Base-by-base conservation (phyloP, 2,888 invertebrate species). In the Cheilosia vulpina region DNA sequence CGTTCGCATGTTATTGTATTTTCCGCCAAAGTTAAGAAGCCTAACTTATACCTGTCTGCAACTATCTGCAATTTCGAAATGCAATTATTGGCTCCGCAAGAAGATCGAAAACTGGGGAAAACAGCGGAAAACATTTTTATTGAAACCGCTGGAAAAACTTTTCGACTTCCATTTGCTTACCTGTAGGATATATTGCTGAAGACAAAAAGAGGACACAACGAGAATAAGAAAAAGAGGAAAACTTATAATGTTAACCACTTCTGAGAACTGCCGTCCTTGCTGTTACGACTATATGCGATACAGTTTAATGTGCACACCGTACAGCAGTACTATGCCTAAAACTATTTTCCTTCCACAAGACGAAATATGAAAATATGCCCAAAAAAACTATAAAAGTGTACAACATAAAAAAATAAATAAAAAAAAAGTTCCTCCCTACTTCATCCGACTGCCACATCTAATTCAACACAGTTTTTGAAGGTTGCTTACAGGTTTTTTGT, bases 211-310 rank as follows among this genome's bases (percentile, higher is more conserved):
- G 17, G 15, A 13, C 27, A 43, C 7, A 50, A 57, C 19, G 17
- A 7, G 31, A 69, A 24, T 24, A 24, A 82, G 11, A 43, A 31
- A 50, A 34, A 24, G 2, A 52, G 17, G 50, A 52, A 73, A 80
- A 66, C 60, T 75, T 69, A 50, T 69, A 58, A 71, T 71, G 71
- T 31, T 71, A 71, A 72, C 82, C 82, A 78, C 82, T 76, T 60
- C 43, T 60, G 31, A n/a, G 21, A 52, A 68, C 57, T 47, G 73
- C 24, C 62, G 77, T 65, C 76, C 77, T 62, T 73, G 66, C 63
- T 68, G 68, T 65, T 65, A 21, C 21, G 21, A 21, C 1, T 21
- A 24, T 41, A 62, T 17, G n/a, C 41, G 55, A 66, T 45, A 27
- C 53, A 71, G 43, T 60, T 76, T 66, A 52, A 53, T 65, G 41